These are phyloP conservation scores for Betta splendens DNA, from an alignment of 2,797 vertebrate species.

Conservation along the genomic window DNA sequence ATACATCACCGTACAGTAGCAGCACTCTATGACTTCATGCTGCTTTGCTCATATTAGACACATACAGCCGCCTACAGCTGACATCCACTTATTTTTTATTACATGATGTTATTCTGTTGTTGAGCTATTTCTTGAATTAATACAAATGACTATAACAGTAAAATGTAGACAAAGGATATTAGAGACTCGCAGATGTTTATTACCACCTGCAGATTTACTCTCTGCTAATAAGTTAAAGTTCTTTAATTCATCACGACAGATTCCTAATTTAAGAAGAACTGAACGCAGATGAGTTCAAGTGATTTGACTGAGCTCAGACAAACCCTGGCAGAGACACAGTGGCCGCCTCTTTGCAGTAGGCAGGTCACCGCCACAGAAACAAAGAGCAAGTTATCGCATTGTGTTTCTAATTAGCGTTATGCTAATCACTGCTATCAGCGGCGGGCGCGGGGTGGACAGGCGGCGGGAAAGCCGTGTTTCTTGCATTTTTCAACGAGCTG, in stretches of 20 bases:
- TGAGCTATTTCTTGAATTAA: background rate
- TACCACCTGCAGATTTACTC: background rate
- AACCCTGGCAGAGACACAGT: background rate
- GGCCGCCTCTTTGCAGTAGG: background rate
- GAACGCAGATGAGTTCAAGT: background rate
- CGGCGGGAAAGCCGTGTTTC: conserved; percentile 32
- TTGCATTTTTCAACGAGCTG: conserved; percentile 43
- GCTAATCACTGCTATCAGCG: conserved; percentile 48
- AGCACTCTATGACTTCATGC: background rate
- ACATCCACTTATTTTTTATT: background rate
- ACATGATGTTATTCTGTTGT: background rate
- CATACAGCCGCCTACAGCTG: background rate
- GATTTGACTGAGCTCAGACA: background rate
- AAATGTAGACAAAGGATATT: background rate
- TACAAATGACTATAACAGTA: too few species aligned
- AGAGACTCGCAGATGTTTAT: background rate
- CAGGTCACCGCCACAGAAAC: conserved; percentile 16
- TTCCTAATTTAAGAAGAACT: background rate
- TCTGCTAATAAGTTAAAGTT: background rate
- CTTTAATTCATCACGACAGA: background rate
- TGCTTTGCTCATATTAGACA: background rate
- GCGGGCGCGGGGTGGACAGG: conserved; percentile 9
- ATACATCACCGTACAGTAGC: background rate
- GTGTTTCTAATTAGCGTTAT: conserved; percentile 57
- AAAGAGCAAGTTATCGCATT: conserved; percentile 31